phyloP scores from a whole-genome alignment of 2,888 invertebrate species.

The Pantelozetes paolii region DNA sequence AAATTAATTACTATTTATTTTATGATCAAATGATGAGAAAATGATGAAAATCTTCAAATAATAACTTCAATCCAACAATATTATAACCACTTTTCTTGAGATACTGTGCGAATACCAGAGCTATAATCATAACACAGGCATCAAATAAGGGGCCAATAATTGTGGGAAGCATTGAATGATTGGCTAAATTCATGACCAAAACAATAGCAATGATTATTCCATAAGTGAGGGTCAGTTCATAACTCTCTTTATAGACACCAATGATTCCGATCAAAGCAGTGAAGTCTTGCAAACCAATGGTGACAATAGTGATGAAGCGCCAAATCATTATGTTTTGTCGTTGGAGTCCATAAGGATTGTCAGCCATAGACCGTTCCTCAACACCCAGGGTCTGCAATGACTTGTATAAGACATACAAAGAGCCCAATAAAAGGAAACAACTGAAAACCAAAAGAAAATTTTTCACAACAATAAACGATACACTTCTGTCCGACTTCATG shows the following conservation, averaged over 20 bases:
- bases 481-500: background rate
- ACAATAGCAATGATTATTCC: background rate
- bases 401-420: background rate
- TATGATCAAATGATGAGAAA: too few species aligned
- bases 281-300: conserved; percentile 25
- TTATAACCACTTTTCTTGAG: background rate
- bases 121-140: background rate
- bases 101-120: background rate
- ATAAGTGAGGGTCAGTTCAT: conserved; percentile 28
- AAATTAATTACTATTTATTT: too few species aligned
- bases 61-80: background rate
- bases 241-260: background rate
- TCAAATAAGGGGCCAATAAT: conserved; percentile 21
- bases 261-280: background rate
- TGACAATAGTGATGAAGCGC: conserved; percentile 20
- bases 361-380: background rate
- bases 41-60: too few species aligned
- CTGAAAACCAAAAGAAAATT: conserved; percentile 2
- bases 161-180: background rate
- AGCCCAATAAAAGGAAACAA: background rate
- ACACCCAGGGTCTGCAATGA: background rate
- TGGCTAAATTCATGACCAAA: background rate
- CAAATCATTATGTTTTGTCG: background rate
- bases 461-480: conserved; percentile 11
- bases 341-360: background rate